phyloP scores from a whole-genome alignment of 2,113 vertebrate genomes.

The Perccottus glenii region DNA sequence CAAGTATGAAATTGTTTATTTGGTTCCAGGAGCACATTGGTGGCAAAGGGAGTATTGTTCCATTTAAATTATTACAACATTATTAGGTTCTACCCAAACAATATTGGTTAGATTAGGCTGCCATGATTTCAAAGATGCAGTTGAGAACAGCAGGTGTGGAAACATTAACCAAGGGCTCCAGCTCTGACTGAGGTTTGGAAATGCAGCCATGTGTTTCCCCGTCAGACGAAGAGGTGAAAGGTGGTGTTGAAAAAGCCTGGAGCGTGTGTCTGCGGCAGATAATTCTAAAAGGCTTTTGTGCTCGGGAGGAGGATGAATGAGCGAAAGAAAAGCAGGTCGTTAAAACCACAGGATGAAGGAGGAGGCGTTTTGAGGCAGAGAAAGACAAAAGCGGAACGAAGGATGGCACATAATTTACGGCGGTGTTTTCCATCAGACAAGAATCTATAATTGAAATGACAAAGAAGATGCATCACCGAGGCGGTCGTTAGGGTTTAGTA shows the following conservation, averaged over 20 bases:
- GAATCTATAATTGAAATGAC: conserved; percentile 86
- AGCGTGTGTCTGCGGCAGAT: conserved; percentile 51
- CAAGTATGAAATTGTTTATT: too few species aligned
- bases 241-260: conserved; percentile 7
- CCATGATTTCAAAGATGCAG: too few species aligned
- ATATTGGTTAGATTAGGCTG: too few species aligned
- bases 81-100: too few species aligned
- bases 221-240: conserved; percentile 29
- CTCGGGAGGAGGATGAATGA: conserved; percentile 45
- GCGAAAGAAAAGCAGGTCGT: conserved; percentile 26
- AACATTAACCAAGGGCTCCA: too few species aligned
- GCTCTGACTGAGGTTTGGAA: too few species aligned
- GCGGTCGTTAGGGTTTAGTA: conserved; percentile 54
- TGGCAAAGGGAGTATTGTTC: too few species aligned
- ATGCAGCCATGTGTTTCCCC: background rate
- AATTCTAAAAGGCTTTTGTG: conserved; percentile 67
- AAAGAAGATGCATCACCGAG: conserved; percentile 81
- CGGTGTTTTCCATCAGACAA: conserved; percentile 71
- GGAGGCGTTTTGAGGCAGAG: background rate
- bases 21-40: too few species aligned
- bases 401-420: conserved; percentile 70
- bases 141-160: too few species aligned
- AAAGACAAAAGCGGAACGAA: conserved; percentile 24
- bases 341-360: conserved; percentile 35
- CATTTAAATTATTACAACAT: too few species aligned